Conservation (phyloP, 2,888 invertebrate species). For the Eristalis tenax region DNA sequence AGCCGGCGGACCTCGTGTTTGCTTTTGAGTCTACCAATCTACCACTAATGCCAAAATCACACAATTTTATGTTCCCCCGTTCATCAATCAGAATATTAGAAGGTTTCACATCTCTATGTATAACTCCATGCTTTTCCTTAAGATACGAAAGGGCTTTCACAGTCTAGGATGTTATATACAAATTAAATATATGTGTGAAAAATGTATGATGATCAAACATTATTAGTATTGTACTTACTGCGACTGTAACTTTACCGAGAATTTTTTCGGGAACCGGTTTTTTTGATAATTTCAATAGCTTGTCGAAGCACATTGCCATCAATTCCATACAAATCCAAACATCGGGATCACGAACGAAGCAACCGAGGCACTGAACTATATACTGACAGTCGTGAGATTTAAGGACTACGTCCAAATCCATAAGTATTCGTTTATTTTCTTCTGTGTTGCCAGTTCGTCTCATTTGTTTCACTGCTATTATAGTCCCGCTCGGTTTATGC, state of each 20-base stretch:
- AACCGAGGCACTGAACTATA: constrained; percentile 98
- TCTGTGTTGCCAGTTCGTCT: constrained; percentile 97
- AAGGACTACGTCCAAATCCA: constrained; percentile 99
- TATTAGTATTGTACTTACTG: constrained; percentile 84
- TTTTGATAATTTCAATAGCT: constrained; percentile 92
- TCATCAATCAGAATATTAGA: constrained; percentile 98
- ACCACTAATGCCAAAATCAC: constrained; percentile 99
- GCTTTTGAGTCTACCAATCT: constrained; percentile 98
- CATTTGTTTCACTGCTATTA: constrained; percentile 99
- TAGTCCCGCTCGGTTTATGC: constrained; percentile 91
- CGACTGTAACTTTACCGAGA: constrained; percentile 97
- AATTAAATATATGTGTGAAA: constrained; percentile 17
- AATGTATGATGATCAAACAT: constrained; percentile 7
- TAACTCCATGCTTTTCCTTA: constrained; percentile 97
- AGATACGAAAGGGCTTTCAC: constrained; percentile 98
- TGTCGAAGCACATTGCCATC: constrained; percentile 99
- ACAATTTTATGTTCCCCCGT: constrained; percentile 96
- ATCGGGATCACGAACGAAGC: constrained; percentile 98
- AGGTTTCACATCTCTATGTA: constrained; percentile 99
- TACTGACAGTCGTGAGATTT: constrained; percentile 98
- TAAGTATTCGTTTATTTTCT: constrained; percentile 98
- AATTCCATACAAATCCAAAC: constrained; percentile 99
- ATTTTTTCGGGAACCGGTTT: constrained; percentile 97
- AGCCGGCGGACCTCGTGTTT: constrained; percentile 97
- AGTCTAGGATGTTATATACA: constrained; percentile 84